Evolutionary conservation across 2,888 invertebrate genomes (phyloP).

Genomic region (Drosophila peninsularis): DNA sequence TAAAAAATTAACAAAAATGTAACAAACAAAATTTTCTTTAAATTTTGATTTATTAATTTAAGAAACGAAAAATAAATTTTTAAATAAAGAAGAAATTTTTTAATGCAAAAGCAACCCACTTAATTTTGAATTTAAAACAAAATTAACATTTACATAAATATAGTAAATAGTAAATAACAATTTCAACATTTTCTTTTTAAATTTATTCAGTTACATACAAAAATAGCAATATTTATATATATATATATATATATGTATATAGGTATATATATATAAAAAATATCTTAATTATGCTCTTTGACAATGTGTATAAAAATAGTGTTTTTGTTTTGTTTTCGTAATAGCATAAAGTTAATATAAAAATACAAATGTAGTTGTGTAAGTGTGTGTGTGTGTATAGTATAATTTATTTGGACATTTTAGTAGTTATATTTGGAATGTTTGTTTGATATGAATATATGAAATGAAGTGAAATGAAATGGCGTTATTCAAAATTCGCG

Average conservation of each 20-base stretch:
- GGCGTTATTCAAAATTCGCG: neutral
- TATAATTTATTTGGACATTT: constrained; percentile 35
- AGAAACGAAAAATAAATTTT: neutral
- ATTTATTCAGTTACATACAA: constrained; percentile 80
- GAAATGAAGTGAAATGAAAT: constrained; percentile 17
- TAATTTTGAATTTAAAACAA: constrained; percentile 21
- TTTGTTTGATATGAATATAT: constrained; percentile 36
- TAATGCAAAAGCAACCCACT: constrained; percentile 19
- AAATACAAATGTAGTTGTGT: constrained; percentile 50
- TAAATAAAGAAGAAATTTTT: neutral
- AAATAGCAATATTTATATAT: constrained; percentile 63
- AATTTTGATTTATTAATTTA: neutral
- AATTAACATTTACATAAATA: neutral
- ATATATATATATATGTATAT: constrained; percentile 36
- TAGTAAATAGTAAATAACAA: constrained; percentile 49
- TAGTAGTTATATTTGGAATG: constrained; percentile 16
- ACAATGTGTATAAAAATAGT: constrained; percentile 71
- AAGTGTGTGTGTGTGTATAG: constrained; percentile 6
- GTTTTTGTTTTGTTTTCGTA: constrained; percentile 18
- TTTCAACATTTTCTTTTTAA: constrained; percentile 61
- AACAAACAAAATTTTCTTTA: too few species aligned
- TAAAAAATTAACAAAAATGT: too few species aligned
- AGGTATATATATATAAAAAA: constrained; percentile 58
- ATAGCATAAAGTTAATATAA: constrained; percentile 33
- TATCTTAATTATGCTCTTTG: constrained; percentile 57